These are phyloP conservation scores for Melanaphis sacchari DNA, from an alignment of 1,140 invertebrate genomes.

Conservation along the genomic window DNA sequence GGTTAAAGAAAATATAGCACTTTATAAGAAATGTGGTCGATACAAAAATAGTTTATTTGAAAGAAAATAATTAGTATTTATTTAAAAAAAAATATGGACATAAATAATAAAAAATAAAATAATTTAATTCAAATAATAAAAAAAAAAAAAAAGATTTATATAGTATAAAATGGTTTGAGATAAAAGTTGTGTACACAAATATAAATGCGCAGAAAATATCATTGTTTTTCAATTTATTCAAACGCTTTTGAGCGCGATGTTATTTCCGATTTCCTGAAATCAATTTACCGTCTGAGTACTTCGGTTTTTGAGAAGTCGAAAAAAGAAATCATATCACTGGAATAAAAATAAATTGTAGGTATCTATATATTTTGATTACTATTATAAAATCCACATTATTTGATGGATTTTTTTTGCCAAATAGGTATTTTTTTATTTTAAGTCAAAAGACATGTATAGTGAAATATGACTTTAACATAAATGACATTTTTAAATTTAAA, in stretches of 20 bases:
- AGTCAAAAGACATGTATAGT: background rate
- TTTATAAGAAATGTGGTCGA: background rate
- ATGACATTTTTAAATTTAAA: no score
- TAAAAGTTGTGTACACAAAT: background rate
- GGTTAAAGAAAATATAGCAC: background rate
- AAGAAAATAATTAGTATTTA: background rate
- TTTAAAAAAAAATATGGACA: background rate
- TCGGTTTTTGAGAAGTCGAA: background rate
- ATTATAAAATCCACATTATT: background rate
- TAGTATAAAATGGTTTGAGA: background rate
- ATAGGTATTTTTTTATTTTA: background rate
- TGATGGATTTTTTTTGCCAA: background rate
- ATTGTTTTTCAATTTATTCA: conserved; percentile 16
- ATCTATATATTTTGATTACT: background rate
- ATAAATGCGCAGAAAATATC: background rate
- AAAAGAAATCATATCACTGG: background rate
- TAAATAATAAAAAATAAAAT: background rate
- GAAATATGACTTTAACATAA: no score
- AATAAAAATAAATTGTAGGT: conserved; percentile 5
- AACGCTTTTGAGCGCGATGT: background rate
- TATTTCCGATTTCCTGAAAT: background rate
- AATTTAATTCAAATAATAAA: background rate
- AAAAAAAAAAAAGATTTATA: conserved; percentile 4
- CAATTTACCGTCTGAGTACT: background rate
- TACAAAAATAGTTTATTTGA: background rate